A percentile compares a stretch with the other conserved stretches of the same genome.
Conservation (phyloP, 1,140 invertebrate genomes). For the Drosophila guanche region DNA sequence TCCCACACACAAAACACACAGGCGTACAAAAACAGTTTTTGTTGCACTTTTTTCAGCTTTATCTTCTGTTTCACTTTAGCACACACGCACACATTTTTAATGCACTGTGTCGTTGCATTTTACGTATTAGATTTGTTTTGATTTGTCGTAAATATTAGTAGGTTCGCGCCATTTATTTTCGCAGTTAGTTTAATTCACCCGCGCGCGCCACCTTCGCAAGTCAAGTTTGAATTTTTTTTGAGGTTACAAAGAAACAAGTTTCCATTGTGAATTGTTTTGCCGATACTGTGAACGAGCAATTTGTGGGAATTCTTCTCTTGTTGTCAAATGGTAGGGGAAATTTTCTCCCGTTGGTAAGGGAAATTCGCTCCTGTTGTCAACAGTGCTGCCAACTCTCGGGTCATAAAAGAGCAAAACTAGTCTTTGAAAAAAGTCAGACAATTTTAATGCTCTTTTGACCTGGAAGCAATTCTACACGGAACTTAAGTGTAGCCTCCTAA, state of each 20-base stretch:
- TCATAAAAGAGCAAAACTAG: no score
- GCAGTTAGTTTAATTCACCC: slow-evolving; percentile 17
- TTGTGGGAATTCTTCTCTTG: background rate
- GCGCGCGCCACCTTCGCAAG: slow-evolving; percentile 21
- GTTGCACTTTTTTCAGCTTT: slow-evolving; percentile 18
- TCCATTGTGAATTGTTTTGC: background rate
- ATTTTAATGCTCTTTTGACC: no score
- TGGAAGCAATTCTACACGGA: no score
- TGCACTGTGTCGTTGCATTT: slow-evolving; percentile 28
- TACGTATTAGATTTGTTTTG: slow-evolving; percentile 13
- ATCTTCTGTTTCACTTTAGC: slow-evolving; percentile 2
- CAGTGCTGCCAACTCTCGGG: no score
- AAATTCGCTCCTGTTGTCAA: no score
- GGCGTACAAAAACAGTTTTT: no score
- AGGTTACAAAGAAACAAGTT: slow-evolving; percentile 47
- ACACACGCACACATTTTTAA: slow-evolving; percentile 13
- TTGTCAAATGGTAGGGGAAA: no score
- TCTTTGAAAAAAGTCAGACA: no score
- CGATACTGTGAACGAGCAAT: slow-evolving; percentile 27
- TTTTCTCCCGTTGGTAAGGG: no score
- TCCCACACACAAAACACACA: slow-evolving; percentile 26
- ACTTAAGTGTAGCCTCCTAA: no score
- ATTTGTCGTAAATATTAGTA: slow-evolving; percentile 37
- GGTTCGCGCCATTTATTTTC: slow-evolving; percentile 58
- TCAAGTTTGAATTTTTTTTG: slow-evolving; percentile 28